Conservation (phyloP, 2,888 invertebrate species). For the Stenodema calcarata region DNA sequence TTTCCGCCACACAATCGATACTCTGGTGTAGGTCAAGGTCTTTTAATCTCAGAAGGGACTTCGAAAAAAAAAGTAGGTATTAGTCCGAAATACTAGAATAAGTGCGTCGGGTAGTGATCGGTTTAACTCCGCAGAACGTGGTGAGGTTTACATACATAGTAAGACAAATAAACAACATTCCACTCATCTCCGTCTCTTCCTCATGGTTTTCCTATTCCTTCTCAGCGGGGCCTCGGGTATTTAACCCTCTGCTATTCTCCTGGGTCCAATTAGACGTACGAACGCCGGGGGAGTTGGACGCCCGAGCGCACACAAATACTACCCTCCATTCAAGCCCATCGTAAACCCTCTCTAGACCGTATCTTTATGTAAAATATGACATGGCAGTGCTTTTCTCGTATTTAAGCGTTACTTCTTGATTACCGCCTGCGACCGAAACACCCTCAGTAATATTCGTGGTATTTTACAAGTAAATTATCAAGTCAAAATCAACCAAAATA, state of each 20-base stretch:
- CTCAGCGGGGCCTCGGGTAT: neutral
- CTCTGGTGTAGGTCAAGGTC: neutral
- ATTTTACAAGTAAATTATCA: too few relatives aligned
- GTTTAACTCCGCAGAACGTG: neutral
- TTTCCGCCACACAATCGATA: neutral
- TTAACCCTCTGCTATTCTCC: neutral
- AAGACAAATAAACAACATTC: neutral
- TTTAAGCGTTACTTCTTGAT: too few relatives aligned
- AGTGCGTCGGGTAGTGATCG: neutral
- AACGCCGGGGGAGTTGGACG: neutral
- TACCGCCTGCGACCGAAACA: too few relatives aligned
- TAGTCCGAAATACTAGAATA: neutral
- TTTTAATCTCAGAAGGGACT: neutral
- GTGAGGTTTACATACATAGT: neutral
- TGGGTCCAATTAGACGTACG: neutral
- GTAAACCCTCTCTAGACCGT: neutral
- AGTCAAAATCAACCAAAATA: too few relatives aligned
- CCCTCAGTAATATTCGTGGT: too few relatives aligned
- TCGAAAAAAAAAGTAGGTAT: neutral
- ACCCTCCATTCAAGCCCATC: neutral
- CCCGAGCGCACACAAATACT: neutral
- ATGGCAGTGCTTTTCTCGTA: too few relatives aligned
- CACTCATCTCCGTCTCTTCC: neutral
- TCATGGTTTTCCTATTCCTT: neutral
- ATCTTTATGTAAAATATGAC: too few relatives aligned